Base-by-base conservation (phyloP, 30 jellyfish, hydroid and myxozoan species). In the Chrysaora quinquecirrha region DNA sequence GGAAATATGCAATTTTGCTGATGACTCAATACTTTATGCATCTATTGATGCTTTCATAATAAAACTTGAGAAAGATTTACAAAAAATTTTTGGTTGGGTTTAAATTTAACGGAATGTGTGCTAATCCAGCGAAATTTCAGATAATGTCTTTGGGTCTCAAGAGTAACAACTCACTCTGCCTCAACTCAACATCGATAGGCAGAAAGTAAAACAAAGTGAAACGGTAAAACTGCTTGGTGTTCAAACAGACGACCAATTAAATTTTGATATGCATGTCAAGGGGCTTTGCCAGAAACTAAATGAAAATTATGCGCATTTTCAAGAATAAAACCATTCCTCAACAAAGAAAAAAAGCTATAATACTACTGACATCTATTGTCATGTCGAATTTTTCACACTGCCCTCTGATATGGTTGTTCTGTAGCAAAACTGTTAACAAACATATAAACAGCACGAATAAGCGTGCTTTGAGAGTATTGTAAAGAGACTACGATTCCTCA, bases 1-100 rank as follows among this genome's bases (percentile, higher is more conserved):
- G 19, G 83, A 71, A 43, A 71, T 71, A 34, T 71, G 48, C 43
- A 71, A 34, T 30, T 71, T 71, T 71, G 83, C 83, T 34, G 83
- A 71, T 35, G 70, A 71, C 3, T 19, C 83, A n/a, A 71, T 68
- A 2, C 34, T 71, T 35, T 71, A 71, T 31, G 70, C 46, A 47
- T 33, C 66, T 71, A 24, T 71, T 14, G 83, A 71, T 2, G 38
- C 69, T 1, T 34, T 71, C 70, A 71, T 25, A 9, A 71, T 71
- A 11, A 71, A 35, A 34, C 64, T 71, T 33, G 46, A 71, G 83
- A 43, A 46, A 1, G 70, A 71, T 24, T 23, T 71, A 71, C 83
- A 71, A 24, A 33, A 24, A 3, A n/a, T 25, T 43, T 11, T 1
- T 71, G 43, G 23, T 33, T 11, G 34, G 83, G 70, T 33, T 33